These are phyloP conservation scores for Hestina assimilis DNA, from an alignment of 1,140 invertebrate genomes.

Conservation along the genomic window DNA sequence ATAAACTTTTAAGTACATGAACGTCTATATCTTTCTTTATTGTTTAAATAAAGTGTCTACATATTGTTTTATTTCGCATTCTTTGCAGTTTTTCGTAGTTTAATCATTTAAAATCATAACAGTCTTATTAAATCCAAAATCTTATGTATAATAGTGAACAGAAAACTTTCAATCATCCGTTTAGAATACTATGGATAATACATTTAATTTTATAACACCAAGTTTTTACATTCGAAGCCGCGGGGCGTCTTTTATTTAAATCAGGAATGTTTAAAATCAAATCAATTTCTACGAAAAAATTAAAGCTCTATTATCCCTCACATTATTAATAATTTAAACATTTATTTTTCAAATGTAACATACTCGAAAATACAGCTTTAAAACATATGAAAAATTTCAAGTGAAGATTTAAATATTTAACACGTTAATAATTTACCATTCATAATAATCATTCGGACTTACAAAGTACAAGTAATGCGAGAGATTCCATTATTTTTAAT, in stretches of 20 bases:
- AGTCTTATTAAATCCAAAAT: constrained; percentile 48
- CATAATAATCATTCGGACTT: constrained; percentile 14
- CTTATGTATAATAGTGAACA: constrained; percentile 25
- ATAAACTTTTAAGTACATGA: constrained; percentile 18
- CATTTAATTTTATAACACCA: constrained; percentile 22
- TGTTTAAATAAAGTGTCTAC: neutral
- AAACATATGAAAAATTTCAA: neutral
- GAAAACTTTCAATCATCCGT: constrained; percentile 7
- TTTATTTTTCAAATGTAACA: constrained; percentile 2
- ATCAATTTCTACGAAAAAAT: constrained; percentile 31
- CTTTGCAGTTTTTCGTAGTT: constrained; percentile 32
- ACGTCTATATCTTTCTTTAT: neutral
- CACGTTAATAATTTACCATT: constrained; percentile 2
- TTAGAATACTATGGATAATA: constrained; percentile 17
- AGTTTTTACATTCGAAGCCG: constrained; percentile 33
- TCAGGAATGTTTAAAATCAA: constrained; percentile 38
- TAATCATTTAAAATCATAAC: constrained; percentile 31
- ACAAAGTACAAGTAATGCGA: constrained; percentile 15
- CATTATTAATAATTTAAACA: constrained; percentile 14
- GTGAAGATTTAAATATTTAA: neutral
- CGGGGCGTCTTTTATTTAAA: constrained; percentile 27
- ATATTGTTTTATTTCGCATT: neutral
- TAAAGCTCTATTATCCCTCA: constrained; percentile 34
- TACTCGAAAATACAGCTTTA: neutral
- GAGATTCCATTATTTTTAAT: constrained; percentile 26